Conservation (phyloP, 2,797 vertebrate species). For the Poeciliopsis paucimaculata region DNA sequence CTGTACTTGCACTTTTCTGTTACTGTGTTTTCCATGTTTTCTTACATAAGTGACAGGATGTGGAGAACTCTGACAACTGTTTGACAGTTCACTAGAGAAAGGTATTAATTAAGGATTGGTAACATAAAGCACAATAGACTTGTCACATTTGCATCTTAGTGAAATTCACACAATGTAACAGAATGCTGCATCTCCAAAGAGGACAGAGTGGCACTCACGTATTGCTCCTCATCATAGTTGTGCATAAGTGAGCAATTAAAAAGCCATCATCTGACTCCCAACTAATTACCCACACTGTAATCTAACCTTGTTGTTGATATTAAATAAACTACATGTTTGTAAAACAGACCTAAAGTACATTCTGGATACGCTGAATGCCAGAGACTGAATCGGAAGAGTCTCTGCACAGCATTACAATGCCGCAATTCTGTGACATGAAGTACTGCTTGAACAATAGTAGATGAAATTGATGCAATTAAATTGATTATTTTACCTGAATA, state of each 20-base stretch:
- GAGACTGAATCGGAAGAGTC: constrained; percentile 53
- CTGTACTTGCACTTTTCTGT: constrained; percentile 54
- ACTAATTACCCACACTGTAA: constrained; percentile 73
- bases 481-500: constrained; percentile 2
- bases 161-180: constrained; percentile 45
- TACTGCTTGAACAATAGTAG: constrained; percentile 19
- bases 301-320: constrained; percentile 72
- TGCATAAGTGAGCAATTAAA: constrained; percentile 75
- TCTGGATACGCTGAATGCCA: constrained; percentile 40
- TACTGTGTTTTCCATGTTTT: constrained; percentile 55
- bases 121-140: constrained; percentile 42
- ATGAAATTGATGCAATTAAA: constrained; percentile 28
- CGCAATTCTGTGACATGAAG: constrained; percentile 43
- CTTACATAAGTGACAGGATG: constrained; percentile 53
- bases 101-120: constrained; percentile 27
- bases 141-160: constrained; percentile 50
- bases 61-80: constrained; percentile 65
- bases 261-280: constrained; percentile 68
- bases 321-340: constrained; percentile 70
- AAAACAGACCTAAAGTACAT: constrained; percentile 57
- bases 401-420: constrained; percentile 49
- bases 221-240: constrained; percentile 63
- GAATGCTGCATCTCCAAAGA: constrained; percentile 64
- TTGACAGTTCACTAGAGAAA: constrained; percentile 56
- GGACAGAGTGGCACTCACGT: constrained; percentile 48